Evolutionary conservation across 2,113 vertebrate species (phyloP).

Genomic region (Nipponia nippon): DNA sequence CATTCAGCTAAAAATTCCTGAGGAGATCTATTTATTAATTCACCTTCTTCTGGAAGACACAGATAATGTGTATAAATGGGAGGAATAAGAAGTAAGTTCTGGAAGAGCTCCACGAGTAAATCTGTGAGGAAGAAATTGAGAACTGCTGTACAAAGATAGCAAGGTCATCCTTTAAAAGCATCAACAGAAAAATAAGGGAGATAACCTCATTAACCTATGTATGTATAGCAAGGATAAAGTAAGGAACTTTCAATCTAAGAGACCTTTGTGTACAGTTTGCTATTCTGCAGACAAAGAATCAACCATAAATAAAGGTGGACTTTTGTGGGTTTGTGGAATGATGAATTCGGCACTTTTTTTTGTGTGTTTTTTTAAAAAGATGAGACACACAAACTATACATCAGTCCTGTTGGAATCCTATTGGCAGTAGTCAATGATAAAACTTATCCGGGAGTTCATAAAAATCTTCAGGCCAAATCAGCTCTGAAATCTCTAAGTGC

Average conservation of each 20-base stretch:
- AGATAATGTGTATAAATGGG: not conserved
- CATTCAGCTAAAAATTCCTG: not conserved
- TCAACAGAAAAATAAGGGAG: not conserved
- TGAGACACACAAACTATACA: not conserved
- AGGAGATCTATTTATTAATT: not conserved
- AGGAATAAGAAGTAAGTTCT: not conserved
- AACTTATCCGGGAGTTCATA: not conserved
- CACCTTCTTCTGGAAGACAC: not conserved
- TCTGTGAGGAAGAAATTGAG: not conserved
- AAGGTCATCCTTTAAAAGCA: not conserved
- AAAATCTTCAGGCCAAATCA: not conserved
- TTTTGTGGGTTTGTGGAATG: not conserved
- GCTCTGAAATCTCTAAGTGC: not conserved
- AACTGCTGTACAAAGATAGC: not conserved
- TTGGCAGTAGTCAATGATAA: not conserved
- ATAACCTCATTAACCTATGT: not conserved
- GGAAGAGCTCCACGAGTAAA: not conserved
- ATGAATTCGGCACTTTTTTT: not conserved
- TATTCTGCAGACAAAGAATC: not conserved
- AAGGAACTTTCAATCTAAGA: not conserved
- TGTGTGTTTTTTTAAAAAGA: not conserved
- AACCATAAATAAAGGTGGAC: not conserved
- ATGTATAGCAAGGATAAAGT: not conserved
- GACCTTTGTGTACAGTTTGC: not conserved
- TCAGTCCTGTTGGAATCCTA: not conserved